A percentile compares a stretch with the other conserved stretches of the same genome.
These are phyloP conservation scores for Prosapia bicincta DNA, from an alignment of 2,888 invertebrate species.

Conservation along the genomic window DNA sequence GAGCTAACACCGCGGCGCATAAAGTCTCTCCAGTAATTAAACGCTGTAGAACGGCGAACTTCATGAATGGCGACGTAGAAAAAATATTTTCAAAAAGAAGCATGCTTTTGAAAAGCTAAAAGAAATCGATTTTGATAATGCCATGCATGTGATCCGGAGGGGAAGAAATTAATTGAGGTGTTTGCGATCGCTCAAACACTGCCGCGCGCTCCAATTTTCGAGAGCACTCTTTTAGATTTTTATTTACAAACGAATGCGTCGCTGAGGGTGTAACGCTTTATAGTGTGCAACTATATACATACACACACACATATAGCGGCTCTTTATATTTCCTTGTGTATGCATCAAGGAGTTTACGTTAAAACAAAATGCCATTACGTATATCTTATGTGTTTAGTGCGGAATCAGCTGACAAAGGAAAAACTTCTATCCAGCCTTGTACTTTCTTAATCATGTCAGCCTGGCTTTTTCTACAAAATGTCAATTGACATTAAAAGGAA, in stretches of 20 bases:
- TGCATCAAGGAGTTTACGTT: background rate
- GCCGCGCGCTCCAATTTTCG: conserved; percentile 17
- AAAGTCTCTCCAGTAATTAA: conserved; percentile 25
- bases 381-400: background rate
- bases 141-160: conserved; percentile 39
- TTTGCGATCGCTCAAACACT: conserved; percentile 29
- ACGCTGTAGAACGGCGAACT: background rate
- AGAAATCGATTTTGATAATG: conserved; percentile 37
- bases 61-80: conserved; percentile 1
- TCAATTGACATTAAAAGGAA: too few species aligned
- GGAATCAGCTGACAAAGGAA: background rate
- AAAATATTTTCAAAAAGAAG: conserved; percentile 21
- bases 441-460: background rate
- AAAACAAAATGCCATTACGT: background rate
- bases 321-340: background rate
- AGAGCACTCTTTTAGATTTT: conserved; percentile 3
- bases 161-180: conserved; percentile 41
- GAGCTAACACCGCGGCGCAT: conserved; percentile 2
- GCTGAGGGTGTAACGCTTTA: background rate
- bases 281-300: background rate
- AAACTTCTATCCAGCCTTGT: background rate
- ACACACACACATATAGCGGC: background rate
- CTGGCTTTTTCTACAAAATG: background rate
- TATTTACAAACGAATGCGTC: conserved; percentile 9
- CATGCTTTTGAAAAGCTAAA: conserved; percentile 25